These are phyloP conservation scores for Siniperca scherzeri DNA, from an alignment of 2,797 vertebrate genomes.

Conservation along the genomic window DNA sequence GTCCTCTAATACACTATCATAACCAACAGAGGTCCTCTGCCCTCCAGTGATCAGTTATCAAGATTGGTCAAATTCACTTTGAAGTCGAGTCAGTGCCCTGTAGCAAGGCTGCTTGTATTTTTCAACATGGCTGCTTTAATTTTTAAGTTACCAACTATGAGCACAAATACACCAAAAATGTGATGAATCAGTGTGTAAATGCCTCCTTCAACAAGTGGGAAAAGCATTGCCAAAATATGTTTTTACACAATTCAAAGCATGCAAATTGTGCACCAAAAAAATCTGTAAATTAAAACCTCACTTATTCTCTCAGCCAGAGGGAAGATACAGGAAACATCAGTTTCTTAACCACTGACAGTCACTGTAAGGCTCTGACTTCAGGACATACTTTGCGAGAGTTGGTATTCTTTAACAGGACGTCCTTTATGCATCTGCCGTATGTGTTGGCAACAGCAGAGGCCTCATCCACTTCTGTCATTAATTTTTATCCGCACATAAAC, in stretches of 20 bases:
- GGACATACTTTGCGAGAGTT: neutral
- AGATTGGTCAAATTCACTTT: conserved; percentile 39
- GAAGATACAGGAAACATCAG: neutral
- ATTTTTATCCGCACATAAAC: neutral
- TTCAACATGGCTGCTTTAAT: too few relatives aligned
- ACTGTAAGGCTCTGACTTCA: neutral
- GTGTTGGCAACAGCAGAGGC: neutral
- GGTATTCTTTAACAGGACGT: neutral
- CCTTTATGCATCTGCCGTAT: neutral
- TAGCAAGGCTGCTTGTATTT: neutral
- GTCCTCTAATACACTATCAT: conserved; percentile 30
- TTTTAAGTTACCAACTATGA: neutral
- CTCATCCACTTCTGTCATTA: neutral
- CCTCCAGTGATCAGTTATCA: conserved; percentile 49
- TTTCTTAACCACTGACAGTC: neutral
- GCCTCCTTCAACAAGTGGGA: conserved; percentile 50
- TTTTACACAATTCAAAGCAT: neutral
- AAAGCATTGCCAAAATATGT: neutral
- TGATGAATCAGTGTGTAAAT: neutral
- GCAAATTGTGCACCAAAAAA: neutral
- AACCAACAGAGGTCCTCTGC: conserved; percentile 30
- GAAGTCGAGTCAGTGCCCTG: conserved; percentile 8
- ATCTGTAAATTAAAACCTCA: conserved; percentile 4
- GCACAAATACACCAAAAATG: neutral
- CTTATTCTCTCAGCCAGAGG: conserved; percentile 1